Conservation (phyloP, 2,888 invertebrate genomes). For the Machimus atricapillus region DNA sequence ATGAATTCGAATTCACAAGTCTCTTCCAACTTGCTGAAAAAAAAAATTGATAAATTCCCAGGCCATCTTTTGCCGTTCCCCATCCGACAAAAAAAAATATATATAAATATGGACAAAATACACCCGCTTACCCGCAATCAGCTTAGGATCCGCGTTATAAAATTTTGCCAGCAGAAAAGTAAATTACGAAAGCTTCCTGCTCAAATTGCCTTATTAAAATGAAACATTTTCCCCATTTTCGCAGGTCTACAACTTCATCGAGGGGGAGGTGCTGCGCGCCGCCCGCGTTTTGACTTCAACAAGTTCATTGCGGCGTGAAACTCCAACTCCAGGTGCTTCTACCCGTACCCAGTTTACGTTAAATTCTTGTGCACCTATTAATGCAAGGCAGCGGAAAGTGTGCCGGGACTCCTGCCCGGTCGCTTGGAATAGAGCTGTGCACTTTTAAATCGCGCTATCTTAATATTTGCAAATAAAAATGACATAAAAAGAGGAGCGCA, state of each 20-base stretch:
- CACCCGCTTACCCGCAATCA: neutral
- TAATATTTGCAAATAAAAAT: constrained; percentile 17
- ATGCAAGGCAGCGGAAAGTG: constrained; percentile 9
- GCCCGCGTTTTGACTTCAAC: constrained; percentile 8
- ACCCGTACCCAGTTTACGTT: neutral
- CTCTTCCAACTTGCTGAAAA: neutral
- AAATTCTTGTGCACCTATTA: neutral
- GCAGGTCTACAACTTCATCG: neutral
- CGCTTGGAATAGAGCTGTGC: neutral
- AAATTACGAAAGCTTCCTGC: constrained; percentile 22
- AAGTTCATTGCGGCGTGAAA: constrained; percentile 14
- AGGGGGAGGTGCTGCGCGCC: neutral
- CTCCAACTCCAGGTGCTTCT: neutral
- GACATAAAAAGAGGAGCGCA: neutral
- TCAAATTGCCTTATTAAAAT: constrained; percentile 27
- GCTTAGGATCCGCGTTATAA: neutral
- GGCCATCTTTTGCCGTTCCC: neutral
- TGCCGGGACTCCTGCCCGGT: neutral
- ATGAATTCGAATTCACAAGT: neutral
- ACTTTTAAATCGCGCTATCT: neutral
- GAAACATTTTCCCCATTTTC: constrained; percentile 3
- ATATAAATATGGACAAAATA: neutral
- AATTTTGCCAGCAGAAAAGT: neutral
- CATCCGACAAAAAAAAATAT: neutral
- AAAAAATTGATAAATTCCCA: neutral